Evolutionary conservation across 2,888 invertebrate species (phyloP), one percentile per base, ranked within the genome.

Genomic region (Adineta ricciae): DNA sequence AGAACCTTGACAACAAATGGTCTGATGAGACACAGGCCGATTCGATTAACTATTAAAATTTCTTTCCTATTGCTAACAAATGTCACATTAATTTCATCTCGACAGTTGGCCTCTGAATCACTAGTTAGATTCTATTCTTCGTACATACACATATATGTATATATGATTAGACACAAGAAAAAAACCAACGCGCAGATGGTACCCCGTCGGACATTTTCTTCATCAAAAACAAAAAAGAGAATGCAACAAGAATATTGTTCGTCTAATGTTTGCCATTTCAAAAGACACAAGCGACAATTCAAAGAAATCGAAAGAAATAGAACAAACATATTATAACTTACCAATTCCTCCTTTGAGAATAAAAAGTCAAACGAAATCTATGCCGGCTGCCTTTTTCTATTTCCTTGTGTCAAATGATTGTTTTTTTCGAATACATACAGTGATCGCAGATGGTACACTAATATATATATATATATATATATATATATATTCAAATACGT

Each of bases 151-250:
- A 52, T 21, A 52, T 21, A 52, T 64, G 11, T 64, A 46, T n/a
- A 64, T 16, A 14, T 64, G 19, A 4, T 27, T 46, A 46, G 46
- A 46, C 46, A 46, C n/a, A n/a, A n/a, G n/a, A n/a, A 46, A 46
- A 46, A 46, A 64, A 64, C 64, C 16, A 64, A 32, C 1, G 32
- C 32, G 64, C 64, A 64, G 64, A 64, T 64, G 64, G 64, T 64
- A 19, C 64, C 64, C 64, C 32, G 32, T 64, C 64, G 64, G 64
- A 64, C 64, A 64, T 64, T 64, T 64, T 64, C 64, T 64, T 64
- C n/a, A 32, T 64, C 64, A 32, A 64, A 32, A 56, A 56, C n/a
- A 27, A 56, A 56, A 19, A 64, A 64, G 11, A 46, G 32, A 32
- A 32, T 32, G 19, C 14, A 36, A 36, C 19, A 64, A 64, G 64